A percentile compares a stretch with the other conserved stretches of the same genome.
These are phyloP conservation scores for Sarcophilus harrisii DNA, from an alignment of 2,797 vertebrate species.

Conservation along the genomic window DNA sequence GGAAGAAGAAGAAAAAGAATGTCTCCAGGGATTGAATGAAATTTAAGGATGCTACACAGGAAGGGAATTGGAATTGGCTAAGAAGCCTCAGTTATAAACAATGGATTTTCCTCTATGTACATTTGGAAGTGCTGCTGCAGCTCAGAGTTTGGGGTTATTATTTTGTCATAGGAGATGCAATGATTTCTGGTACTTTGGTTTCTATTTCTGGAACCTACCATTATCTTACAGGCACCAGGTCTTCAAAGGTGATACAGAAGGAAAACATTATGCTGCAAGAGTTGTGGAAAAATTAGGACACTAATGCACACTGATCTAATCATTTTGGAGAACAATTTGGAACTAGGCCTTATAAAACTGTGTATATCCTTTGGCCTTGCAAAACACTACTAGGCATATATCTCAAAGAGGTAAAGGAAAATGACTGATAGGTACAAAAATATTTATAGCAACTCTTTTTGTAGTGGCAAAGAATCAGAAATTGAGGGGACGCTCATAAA, in stretches of 20 bases:
- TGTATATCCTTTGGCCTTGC: too few relatives aligned
- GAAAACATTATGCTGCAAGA: neutral
- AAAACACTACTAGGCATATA: too few relatives aligned
- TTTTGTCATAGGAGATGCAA: neutral
- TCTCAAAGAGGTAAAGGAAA: too few relatives aligned
- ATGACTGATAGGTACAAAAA: too few relatives aligned
- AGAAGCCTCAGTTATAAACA: neutral
- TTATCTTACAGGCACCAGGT: too few relatives aligned
- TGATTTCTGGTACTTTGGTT: neutral
- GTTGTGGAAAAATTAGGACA: neutral
- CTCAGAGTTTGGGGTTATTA: neutral
- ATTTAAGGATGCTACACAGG: neutral
- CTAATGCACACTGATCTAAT: neutral
- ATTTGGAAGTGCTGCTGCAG: neutral
- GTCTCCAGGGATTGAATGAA: neutral
- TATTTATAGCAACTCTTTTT: too few relatives aligned
- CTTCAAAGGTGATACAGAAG: neutral
- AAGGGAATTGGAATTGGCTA: neutral
- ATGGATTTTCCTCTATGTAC: neutral
- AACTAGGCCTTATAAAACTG: neutral
- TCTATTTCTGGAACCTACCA: too few relatives aligned
- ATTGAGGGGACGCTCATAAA: too few relatives aligned
- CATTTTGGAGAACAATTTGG: neutral
- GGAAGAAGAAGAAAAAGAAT: neutral
- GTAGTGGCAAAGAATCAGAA: too few relatives aligned